Evolutionary conservation across 1,140 invertebrate genomes (phyloP).

Genomic region (Plutomurus gul): DNA sequence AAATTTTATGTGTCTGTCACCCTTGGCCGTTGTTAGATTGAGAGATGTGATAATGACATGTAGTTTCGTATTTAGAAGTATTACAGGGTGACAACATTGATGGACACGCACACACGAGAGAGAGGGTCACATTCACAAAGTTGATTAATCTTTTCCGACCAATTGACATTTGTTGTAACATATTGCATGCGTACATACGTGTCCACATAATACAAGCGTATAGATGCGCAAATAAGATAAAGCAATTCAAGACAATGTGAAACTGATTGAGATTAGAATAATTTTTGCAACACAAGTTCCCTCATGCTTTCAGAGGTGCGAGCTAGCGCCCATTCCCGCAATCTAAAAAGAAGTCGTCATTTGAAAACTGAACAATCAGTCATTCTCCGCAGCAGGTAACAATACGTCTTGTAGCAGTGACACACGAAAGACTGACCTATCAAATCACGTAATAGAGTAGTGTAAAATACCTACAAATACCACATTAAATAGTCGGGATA

Average conservation of each 20-base stretch:
- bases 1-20: no score
- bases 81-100: not conserved
- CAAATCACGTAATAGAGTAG: no score
- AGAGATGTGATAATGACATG: no score
- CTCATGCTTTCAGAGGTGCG: no score
- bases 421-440: no score
- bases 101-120: constrained; percentile 21
- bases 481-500: no score
- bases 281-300: not conserved
- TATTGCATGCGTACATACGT: not conserved
- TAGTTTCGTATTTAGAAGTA: no score
- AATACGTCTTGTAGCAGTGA: no score
- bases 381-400: not conserved
- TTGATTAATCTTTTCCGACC: constrained; percentile 5
- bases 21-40: no score
- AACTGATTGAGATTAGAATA: not conserved
- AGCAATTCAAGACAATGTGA: not conserved
- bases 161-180: not conserved
- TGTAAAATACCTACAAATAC: no score
- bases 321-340: not conserved
- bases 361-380: not conserved
- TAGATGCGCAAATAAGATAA: no score
- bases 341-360: not conserved
- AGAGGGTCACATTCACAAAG: not conserved
- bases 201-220: not conserved